Base-by-base conservation (phyloP, 2,888 invertebrate genomes). In the Ethmia dodecea region DNA sequence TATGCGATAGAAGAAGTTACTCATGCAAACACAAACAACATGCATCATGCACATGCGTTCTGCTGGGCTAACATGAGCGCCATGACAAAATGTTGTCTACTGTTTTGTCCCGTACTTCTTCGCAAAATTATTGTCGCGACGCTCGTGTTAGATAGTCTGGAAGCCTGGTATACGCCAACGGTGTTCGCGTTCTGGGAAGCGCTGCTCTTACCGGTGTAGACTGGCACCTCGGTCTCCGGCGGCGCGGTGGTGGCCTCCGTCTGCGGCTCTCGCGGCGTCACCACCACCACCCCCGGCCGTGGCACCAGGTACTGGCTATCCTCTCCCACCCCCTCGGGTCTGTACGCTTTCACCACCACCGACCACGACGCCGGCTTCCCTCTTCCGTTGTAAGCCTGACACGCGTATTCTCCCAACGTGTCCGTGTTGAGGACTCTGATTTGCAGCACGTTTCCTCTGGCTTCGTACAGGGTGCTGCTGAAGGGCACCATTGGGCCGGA, bases 381-480 rank as follows among this genome's bases (percentile, higher is more conserved):
- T 5, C 89, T 66, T 2, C 94, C 95, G 63, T 97, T 97, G 74
- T 93, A 97, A 3, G 95, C 97, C 60, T 94, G 93, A 63, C 98
- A 98, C 4, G 92, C 93, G 78, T 98, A 98, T 31, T 92, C 88
- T 3, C 97, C 97, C 33, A 95, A 88, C 55, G 93, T 93, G 4
- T 90, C 89, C 12, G 92, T 57, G 20, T 89, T 88, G 9, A 97
- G 90, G 1, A 89, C 81, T 33, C 91, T 87, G 57, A 98, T 94
- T 40, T 91, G 87, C 28, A 98, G 86, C 1, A 93, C 90, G 69
- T 91, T 91, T 54, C 93, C 94, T 40, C 91, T 88, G 43, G 93
- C 92, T 63, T 94, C 93, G 66, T 90, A 94, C 33, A 88, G 78
- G 10, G 87, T 80, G 42, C 91, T 91, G 49, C 88, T 88, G 48